Conservation (phyloP, 2,888 invertebrate genomes). For the Dicranocentrus wangi region DNA sequence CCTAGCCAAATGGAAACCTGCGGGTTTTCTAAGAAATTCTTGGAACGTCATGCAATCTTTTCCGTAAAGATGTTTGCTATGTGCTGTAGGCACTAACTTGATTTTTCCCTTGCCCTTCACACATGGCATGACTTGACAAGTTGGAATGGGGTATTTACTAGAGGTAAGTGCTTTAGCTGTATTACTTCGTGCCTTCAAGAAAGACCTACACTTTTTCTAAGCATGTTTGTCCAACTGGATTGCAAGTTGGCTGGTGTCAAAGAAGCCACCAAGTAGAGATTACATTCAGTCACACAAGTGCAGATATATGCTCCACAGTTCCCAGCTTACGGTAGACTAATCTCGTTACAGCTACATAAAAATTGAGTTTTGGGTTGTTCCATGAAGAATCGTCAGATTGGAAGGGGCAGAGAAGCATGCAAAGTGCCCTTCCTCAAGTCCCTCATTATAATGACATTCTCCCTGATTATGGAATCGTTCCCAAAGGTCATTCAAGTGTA, state of each 20-base stretch:
- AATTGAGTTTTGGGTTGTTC: too few species aligned
- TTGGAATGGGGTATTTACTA: neutral
- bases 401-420: conserved; percentile 31
- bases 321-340: too few species aligned
- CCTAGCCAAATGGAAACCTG: neutral
- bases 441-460: conserved; percentile 2
- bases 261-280: too few species aligned
- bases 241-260: conserved; percentile 37
- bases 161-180: neutral
- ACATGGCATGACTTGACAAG: conserved; percentile 11
- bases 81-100: neutral
- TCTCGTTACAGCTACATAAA: too few species aligned
- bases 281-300: neutral
- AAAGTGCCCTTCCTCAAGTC: conserved; percentile 29
- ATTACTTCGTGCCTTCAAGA: too few species aligned
- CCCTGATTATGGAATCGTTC: conserved; percentile 12
- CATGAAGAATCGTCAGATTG: neutral
- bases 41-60: conserved; percentile 41
- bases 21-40: conserved; percentile 27
- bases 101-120: conserved; percentile 4
- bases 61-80: neutral
- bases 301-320: neutral
- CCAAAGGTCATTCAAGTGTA: conserved; percentile 20
- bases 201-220: neutral
- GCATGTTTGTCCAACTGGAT: conserved; percentile 2